Conservation (phyloP, 2,888 invertebrate genomes). For the Acleris literana region DNA sequence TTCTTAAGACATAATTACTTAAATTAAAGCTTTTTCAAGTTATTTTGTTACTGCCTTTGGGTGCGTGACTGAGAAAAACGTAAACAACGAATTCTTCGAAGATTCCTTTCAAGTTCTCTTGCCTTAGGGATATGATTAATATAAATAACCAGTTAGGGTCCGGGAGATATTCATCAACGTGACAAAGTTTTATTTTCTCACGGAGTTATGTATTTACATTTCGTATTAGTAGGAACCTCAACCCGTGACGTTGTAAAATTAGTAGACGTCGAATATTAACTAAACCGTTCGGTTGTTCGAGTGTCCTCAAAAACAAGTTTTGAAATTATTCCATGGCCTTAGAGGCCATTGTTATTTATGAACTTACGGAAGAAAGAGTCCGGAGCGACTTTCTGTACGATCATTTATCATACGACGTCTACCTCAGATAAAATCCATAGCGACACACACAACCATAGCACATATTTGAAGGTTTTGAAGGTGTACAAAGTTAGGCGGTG, state of each 20-base stretch:
- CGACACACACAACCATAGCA: conserved; percentile 49
- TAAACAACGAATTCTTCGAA: neutral
- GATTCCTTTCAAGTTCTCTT: neutral
- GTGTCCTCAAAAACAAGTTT: conserved; percentile 50
- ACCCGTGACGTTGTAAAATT: conserved; percentile 44
- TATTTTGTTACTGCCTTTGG: neutral
- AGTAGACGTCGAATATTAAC: conserved; percentile 39
- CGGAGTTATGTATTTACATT: conserved; percentile 1
- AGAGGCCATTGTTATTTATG: conserved; percentile 67
- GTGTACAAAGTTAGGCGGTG: conserved; percentile 50
- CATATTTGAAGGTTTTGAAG: conserved; percentile 48
- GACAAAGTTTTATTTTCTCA: conserved; percentile 14
- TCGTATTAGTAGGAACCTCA: conserved; percentile 34
- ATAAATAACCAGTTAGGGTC: conserved; percentile 11
- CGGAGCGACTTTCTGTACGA: conserved; percentile 61
- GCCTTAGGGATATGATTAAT: conserved; percentile 13
- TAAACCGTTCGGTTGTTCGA: conserved; percentile 15
- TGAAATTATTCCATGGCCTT: conserved; percentile 58
- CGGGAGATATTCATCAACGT: conserved; percentile 11
- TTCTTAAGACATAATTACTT: neutral
- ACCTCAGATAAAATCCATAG: conserved; percentile 67
- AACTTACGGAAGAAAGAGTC: conserved; percentile 63
- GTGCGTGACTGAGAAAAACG: conserved; percentile 7
- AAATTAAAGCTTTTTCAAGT: neutral
- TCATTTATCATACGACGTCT: conserved; percentile 76